These are phyloP conservation scores for Lateolabrax maculatus DNA, from an alignment of 2,797 vertebrate species.

Conservation along the genomic window DNA sequence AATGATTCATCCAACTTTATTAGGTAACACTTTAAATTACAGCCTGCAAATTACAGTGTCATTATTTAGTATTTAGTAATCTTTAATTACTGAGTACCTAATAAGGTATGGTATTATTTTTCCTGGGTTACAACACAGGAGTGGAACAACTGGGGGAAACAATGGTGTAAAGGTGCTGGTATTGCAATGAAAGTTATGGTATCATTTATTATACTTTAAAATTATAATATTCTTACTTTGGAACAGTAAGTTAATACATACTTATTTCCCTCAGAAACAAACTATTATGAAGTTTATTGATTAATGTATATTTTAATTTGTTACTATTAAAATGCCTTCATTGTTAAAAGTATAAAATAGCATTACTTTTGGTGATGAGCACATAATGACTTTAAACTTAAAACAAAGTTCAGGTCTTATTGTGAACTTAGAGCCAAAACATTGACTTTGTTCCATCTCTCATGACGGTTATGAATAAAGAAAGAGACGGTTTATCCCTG, in stretches of 20 bases:
- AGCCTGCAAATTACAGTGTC: background rate
- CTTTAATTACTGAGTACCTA: background rate
- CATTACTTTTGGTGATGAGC: background rate
- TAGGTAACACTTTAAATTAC: background rate
- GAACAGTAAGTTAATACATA: background rate
- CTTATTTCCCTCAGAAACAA: background rate
- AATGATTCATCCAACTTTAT: background rate
- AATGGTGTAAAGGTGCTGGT: background rate
- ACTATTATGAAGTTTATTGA: background rate
- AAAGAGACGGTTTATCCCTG: slow-evolving; percentile 7
- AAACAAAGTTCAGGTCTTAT: slow-evolving; percentile 1
- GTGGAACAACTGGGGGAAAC: too few relatives aligned
- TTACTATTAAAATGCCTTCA: background rate
- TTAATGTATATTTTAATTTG: too few relatives aligned
- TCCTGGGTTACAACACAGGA: background rate
- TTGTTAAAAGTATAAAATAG: background rate
- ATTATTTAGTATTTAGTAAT: background rate
- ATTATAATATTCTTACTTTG: background rate
- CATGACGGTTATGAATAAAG: slow-evolving; percentile 28
- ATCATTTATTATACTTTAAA: background rate
- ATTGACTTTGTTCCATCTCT: slow-evolving; percentile 11
- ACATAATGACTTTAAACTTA: background rate
- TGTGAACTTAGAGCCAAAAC: slow-evolving; percentile 2
- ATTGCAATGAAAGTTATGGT: background rate
- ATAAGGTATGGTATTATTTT: background rate